Evolutionary conservation across 2,888 invertebrate genomes (phyloP).

Genomic region (Cephus pygmeus): DNA sequence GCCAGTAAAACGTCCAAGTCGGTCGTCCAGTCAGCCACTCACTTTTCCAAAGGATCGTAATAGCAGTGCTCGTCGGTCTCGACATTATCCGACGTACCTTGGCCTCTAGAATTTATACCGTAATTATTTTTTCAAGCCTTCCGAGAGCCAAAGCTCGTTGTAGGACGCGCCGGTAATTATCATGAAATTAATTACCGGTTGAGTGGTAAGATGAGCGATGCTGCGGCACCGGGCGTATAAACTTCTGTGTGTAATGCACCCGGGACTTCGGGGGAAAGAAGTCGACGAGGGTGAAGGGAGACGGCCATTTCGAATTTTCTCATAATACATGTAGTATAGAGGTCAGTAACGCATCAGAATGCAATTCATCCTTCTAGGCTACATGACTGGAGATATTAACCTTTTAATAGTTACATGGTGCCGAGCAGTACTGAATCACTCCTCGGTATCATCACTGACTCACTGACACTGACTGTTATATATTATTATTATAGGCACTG

Average conservation of each 20-base stretch:
- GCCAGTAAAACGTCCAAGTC: background rate
- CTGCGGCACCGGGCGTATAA: conserved; percentile 26
- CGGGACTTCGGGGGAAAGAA: background rate
- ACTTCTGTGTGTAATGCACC: conserved; percentile 21
- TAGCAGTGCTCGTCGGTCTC: conserved; percentile 13
- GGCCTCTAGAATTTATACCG: conserved; percentile 38
- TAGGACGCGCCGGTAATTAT: conserved; percentile 44
- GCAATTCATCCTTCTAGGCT: conserved; percentile 15
- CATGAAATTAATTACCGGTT: conserved; percentile 52
- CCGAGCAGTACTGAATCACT: background rate
- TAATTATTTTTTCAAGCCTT: conserved; percentile 43
- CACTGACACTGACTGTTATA: background rate
- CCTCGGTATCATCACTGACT: background rate
- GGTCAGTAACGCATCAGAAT: conserved; percentile 2
- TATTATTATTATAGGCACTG: background rate
- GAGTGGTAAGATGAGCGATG: conserved; percentile 48
- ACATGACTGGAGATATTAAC: conserved; percentile 20
- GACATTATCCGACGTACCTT: conserved; percentile 13
- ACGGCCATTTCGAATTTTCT: background rate
- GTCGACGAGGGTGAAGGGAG: background rate
- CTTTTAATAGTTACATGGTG: conserved; percentile 22
- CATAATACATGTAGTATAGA: background rate
- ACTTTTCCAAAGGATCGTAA: conserved; percentile 16
- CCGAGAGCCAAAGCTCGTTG: conserved; percentile 20
- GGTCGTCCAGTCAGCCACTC: background rate